Conservation (phyloP, 2,113 vertebrate genomes). For the Trematocara nigrifrons region DNA sequence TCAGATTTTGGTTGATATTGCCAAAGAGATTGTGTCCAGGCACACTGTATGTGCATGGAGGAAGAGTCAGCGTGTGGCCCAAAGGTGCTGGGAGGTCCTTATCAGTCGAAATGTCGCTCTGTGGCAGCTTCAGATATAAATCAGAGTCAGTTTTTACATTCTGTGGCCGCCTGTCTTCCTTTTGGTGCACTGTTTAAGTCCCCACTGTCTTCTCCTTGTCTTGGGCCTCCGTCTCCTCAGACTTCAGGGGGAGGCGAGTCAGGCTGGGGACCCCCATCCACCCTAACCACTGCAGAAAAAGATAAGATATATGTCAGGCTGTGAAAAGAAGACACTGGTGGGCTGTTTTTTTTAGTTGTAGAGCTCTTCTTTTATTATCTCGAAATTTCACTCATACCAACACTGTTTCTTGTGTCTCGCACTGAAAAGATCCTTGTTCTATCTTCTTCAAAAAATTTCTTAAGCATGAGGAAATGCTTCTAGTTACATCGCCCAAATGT, state of each 20-base stretch:
- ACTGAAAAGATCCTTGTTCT: not conserved
- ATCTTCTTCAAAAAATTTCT: not conserved
- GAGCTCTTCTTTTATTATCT: accelerated
- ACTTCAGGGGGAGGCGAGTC: slow-evolving; percentile 61
- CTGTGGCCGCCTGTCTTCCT: not conserved
- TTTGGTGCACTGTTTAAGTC: slow-evolving; percentile 16
- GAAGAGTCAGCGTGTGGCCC: slow-evolving; percentile 29
- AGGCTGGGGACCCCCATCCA: slow-evolving; percentile 63
- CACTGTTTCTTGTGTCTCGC: not conserved
- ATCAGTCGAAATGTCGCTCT: slow-evolving; percentile 6
- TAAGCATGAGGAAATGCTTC: not conserved
- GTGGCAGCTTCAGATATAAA: slow-evolving; percentile 12
- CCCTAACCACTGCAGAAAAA: slow-evolving; percentile 66
- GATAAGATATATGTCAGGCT: not conserved
- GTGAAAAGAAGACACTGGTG: not conserved
- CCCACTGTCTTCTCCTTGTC: not conserved
- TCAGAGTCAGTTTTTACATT: slow-evolving; percentile 15
- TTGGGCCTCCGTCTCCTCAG: slow-evolving; percentile 38
- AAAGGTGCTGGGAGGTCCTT: slow-evolving; percentile 7
- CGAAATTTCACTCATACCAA: not conserved
- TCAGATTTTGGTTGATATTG: slow-evolving; percentile 30
- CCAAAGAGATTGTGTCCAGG: slow-evolving; percentile 35
- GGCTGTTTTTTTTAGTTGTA: accelerated
- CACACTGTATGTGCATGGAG: slow-evolving; percentile 33
- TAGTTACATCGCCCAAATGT: accelerated